phyloP scores from a whole-genome alignment of 2,888 invertebrate species.

The Agriopis aurantiaria region DNA sequence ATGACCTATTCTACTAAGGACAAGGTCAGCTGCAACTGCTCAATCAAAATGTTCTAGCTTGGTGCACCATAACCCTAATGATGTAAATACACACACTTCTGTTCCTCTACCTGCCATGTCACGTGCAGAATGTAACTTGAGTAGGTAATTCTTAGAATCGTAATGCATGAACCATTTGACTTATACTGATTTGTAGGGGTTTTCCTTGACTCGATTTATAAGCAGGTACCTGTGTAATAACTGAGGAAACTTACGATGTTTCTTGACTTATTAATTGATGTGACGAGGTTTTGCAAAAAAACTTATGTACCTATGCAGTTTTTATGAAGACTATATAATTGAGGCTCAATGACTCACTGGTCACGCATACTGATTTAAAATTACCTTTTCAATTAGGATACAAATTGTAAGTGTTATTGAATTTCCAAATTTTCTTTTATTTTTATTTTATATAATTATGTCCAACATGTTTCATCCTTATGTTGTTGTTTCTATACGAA shows the following conservation, averaged over 20 bases:
- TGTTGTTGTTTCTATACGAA: too few species aligned
- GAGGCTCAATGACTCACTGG: conserved; percentile 1
- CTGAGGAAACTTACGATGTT: conserved; percentile 21
- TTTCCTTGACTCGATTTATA: conserved; percentile 44
- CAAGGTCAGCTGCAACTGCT: background rate
- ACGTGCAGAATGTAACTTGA: conserved; percentile 3
- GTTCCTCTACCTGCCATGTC: conserved; percentile 4
- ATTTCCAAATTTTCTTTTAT: background rate
- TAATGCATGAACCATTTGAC: conserved; percentile 15
- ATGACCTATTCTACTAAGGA: too few species aligned
- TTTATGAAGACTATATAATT: conserved; percentile 6
- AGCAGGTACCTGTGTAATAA: conserved; percentile 15
- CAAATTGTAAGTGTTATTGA: background rate
- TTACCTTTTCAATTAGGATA: conserved; percentile 6
- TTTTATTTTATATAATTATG: too few species aligned
- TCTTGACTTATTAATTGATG: conserved; percentile 6
- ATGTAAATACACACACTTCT: background rate
- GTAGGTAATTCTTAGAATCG: conserved; percentile 19
- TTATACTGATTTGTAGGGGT: conserved; percentile 36
- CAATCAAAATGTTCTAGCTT: background rate
- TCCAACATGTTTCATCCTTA: too few species aligned
- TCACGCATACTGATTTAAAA: conserved; percentile 18
- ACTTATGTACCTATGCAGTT: background rate
- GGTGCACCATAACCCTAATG: conserved; percentile 1
- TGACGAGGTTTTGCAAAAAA: conserved; percentile 13